These are phyloP conservation scores for Graptemys geographica DNA, from an alignment of 2,797 vertebrate genomes.

Conservation along the genomic window DNA sequence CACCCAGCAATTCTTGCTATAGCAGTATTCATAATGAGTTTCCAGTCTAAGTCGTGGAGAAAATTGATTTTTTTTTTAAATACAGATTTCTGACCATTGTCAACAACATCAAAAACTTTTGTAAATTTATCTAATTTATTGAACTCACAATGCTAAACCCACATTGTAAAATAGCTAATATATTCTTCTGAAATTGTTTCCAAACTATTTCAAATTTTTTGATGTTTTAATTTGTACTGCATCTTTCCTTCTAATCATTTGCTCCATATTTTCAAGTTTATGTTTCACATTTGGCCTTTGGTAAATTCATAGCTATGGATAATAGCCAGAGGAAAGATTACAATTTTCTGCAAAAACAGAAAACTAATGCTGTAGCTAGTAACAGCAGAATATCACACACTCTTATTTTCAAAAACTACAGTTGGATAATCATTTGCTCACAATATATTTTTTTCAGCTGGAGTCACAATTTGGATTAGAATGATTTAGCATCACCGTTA, in stretches of 20 bases:
- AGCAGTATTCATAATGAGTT: neutral
- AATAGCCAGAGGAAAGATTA: neutral
- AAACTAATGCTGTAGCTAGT: neutral
- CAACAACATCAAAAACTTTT: neutral
- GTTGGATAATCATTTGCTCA: neutral
- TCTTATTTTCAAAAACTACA: neutral
- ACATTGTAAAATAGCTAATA: neutral
- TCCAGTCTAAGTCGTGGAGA: neutral
- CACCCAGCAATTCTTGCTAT: too few species aligned
- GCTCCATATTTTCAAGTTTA: neutral
- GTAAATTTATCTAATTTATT: neutral
- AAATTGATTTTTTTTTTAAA: neutral
- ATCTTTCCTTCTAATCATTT: neutral
- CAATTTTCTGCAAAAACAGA: neutral
- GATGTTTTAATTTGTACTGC: neutral
- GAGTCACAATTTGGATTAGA: neutral
- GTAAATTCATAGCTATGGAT: neutral
- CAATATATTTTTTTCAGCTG: neutral
- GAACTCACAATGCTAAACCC: neutral
- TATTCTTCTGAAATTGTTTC: neutral
- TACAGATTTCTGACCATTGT: neutral
- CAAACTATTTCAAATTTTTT: neutral
- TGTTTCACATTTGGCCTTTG: neutral
- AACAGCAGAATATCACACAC: neutral
- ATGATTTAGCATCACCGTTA: neutral